Evolutionary conservation across 1,140 invertebrate genomes (phyloP).

Genomic region (Drosophila miranda): DNA sequence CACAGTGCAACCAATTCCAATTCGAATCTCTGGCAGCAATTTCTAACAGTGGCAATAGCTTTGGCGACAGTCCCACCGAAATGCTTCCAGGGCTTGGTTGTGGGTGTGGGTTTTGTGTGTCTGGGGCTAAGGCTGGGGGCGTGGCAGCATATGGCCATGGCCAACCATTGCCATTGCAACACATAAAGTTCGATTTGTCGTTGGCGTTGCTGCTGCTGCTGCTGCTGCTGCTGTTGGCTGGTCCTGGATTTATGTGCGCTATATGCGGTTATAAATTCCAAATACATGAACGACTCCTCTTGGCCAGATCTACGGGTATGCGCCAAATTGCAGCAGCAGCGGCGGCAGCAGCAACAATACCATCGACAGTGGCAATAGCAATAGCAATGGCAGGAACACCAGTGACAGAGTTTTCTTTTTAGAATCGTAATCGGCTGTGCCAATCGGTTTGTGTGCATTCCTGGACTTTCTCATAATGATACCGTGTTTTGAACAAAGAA

Average conservation of each 20-base stretch:
- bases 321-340: conserved; percentile 70
- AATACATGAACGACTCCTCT: conserved; percentile 75
- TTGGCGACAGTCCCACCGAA: conserved; percentile 68
- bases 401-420: conserved; percentile 66
- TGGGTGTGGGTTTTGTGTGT: neutral
- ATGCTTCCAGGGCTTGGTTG: conserved; percentile 10
- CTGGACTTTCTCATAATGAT: conserved; percentile 56
- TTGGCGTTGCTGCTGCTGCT: conserved; percentile 30
- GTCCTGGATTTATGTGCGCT: conserved; percentile 74
- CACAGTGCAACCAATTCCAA: conserved; percentile 23
- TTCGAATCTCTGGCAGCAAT: conserved; percentile 56
- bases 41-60: conserved; percentile 80
- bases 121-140: neutral
- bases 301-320: conserved; percentile 64
- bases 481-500: conserved; percentile 15
- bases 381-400: conserved; percentile 29
- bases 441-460: conserved; percentile 41
- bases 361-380: conserved; percentile 6
- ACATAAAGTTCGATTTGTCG: conserved; percentile 78
- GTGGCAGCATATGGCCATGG: conserved; percentile 46
- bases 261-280: conserved; percentile 81
- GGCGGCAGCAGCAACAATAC: conserved; percentile 22
- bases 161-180: conserved; percentile 73
- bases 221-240: conserved; percentile 42
- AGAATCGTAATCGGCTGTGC: conserved; percentile 18